Conservation (phyloP, 2,113 vertebrate species). For the Gobiocypris rarus region DNA sequence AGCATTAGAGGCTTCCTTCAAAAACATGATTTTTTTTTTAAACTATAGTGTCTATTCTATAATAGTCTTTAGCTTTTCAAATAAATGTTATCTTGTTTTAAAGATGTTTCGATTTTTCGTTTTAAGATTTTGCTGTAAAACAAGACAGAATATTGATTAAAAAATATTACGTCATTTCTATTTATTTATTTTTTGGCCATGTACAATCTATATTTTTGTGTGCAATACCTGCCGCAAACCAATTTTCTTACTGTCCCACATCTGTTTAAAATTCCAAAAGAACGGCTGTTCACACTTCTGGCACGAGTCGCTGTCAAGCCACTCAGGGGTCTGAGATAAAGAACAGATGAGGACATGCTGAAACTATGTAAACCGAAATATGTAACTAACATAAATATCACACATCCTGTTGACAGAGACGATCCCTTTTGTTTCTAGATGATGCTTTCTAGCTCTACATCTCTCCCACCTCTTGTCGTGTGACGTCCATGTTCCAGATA, state of each 20-base stretch:
- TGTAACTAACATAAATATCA: neutral
- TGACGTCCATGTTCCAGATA: constrained; percentile 99
- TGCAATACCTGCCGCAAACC: constrained; percentile 89
- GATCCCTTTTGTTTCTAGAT: neutral
- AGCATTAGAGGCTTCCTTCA: neutral
- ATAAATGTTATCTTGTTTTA: neutral
- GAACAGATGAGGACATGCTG: constrained; percentile 1
- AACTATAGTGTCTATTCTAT: neutral
- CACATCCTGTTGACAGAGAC: neutral
- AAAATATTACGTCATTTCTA: neutral
- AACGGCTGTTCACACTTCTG: constrained; percentile 98
- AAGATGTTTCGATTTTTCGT: neutral
- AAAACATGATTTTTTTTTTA: neutral
- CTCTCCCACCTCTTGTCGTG: constrained; percentile 88
- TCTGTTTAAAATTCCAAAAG: constrained; percentile 99
- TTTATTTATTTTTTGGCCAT: neutral
- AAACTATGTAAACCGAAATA: neutral
- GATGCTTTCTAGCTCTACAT: neutral
- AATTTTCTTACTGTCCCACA: constrained; percentile 99
- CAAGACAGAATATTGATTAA: neutral
- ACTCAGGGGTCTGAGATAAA: constrained; percentile 88
- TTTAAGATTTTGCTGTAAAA: neutral
- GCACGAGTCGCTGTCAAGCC: constrained; percentile 98
- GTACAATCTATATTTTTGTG: neutral
- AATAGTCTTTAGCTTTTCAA: neutral